These are phyloP conservation scores for Nematolebias whitei DNA, from an alignment of 2,113 vertebrate species.

Conservation along the genomic window DNA sequence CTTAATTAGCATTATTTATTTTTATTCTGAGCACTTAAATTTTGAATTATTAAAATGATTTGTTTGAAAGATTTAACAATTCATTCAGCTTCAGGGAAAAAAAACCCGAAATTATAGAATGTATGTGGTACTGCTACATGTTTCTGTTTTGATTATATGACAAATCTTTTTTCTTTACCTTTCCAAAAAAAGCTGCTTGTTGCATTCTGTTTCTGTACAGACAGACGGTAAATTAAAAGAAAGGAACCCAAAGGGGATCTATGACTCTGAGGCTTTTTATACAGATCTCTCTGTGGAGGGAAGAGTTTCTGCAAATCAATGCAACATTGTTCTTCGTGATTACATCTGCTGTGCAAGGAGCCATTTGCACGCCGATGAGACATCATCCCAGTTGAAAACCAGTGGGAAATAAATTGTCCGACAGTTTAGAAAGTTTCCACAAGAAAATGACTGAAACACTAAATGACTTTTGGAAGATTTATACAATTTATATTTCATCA, in stretches of 20 bases:
- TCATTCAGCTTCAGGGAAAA: slow-evolving; percentile 4
- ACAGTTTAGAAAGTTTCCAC: background rate
- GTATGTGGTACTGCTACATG: slow-evolving; percentile 4
- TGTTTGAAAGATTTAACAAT: slow-evolving; percentile 2
- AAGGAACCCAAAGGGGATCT: background rate
- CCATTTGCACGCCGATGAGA: background rate
- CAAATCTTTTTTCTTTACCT: slow-evolving; percentile 16
- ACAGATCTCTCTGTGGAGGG: too few relatives aligned
- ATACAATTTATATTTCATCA: background rate
- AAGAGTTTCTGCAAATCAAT: background rate
- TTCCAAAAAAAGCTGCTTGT: slow-evolving; percentile 2
- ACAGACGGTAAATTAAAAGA: background rate
- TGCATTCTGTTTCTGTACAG: background rate
- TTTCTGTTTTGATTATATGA: slow-evolving; percentile 11
- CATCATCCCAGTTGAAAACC: background rate
- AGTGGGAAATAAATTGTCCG: background rate
- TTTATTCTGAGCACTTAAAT: slow-evolving; percentile 3
- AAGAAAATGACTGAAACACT: background rate
- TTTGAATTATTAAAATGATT: background rate
- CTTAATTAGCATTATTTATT: background rate
- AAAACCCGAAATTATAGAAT: slow-evolving; percentile 16
- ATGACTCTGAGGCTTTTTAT: background rate
- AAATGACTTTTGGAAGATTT: background rate
- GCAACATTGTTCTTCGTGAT: background rate
- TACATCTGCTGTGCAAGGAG: background rate